phyloP scores from a whole-genome alignment of 2,797 vertebrate genomes.

The Hydrophis major region DNA sequence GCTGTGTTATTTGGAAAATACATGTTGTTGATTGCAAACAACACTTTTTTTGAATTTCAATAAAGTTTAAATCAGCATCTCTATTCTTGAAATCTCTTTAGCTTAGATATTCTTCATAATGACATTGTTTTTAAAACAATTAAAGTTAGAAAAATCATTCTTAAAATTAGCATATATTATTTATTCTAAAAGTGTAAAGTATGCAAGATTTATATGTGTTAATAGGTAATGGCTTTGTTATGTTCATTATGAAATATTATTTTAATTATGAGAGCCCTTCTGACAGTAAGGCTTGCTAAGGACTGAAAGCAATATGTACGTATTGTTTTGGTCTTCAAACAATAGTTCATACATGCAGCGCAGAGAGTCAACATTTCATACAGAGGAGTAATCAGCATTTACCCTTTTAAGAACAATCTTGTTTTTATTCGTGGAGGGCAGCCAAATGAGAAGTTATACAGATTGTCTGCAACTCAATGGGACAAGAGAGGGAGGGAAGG shows the following conservation, averaged over 20 bases:
- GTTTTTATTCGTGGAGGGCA: neutral
- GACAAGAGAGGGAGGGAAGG: neutral
- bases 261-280: neutral
- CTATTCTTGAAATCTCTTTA: neutral
- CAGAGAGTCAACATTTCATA: neutral
- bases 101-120: neutral
- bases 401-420: neutral
- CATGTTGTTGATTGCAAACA: neutral
- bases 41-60: neutral
- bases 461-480: neutral
- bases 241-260: conserved; percentile 3
- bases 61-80: neutral
- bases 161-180: neutral
- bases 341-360: neutral
- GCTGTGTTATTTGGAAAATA: neutral
- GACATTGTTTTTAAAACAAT: neutral
- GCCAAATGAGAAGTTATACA: neutral
- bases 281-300: neutral
- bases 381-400: neutral
- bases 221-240: neutral
- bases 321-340: neutral
- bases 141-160: neutral
- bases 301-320: neutral
- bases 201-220: neutral
- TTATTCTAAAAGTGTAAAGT: neutral